Conservation (phyloP, 2,797 vertebrate genomes). For the Arnoldichthys spilopterus region DNA sequence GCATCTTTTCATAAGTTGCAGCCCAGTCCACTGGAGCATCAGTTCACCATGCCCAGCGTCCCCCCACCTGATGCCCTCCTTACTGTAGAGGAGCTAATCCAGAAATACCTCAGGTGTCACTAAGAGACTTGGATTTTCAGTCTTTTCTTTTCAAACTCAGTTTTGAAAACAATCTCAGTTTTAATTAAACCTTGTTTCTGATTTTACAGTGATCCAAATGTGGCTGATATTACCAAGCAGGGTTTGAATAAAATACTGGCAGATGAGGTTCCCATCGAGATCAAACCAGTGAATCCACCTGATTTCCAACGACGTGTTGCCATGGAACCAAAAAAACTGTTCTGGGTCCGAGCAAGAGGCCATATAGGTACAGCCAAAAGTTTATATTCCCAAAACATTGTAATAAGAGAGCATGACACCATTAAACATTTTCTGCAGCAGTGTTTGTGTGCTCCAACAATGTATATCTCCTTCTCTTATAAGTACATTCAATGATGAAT, state of each 20-base stretch:
- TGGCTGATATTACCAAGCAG: constrained; percentile 79
- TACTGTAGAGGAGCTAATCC: constrained; percentile 82
- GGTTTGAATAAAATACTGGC: constrained; percentile 86
- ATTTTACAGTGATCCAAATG: constrained; percentile 81
- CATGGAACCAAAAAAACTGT: constrained; percentile 84
- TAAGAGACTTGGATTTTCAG: not conserved
- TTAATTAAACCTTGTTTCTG: constrained; percentile 2
- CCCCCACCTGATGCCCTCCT: constrained; percentile 86
- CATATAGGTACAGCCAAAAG: constrained; percentile 83
- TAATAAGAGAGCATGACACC: not conserved
- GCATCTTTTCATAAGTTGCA: constrained; percentile 90
- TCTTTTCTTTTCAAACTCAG: not conserved
- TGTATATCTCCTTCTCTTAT: not conserved
- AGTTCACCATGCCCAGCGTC: constrained; percentile 89
- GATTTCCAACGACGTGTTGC: constrained; percentile 62
- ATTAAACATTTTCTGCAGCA: not conserved
- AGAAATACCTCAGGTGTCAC: constrained; percentile 81
- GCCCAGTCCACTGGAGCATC: constrained; percentile 86
- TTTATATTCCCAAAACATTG: not conserved
- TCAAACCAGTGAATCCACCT: constrained; percentile 85
- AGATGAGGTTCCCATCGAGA: constrained; percentile 88
- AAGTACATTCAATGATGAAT: too few species aligned
- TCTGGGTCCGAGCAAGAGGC: constrained; percentile 92
- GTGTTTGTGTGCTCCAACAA: not conserved
- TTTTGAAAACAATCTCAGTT: not conserved